These are phyloP conservation scores for Gambusia holbrooki DNA, from an alignment of 2,113 vertebrate genomes.

Conservation along the genomic window DNA sequence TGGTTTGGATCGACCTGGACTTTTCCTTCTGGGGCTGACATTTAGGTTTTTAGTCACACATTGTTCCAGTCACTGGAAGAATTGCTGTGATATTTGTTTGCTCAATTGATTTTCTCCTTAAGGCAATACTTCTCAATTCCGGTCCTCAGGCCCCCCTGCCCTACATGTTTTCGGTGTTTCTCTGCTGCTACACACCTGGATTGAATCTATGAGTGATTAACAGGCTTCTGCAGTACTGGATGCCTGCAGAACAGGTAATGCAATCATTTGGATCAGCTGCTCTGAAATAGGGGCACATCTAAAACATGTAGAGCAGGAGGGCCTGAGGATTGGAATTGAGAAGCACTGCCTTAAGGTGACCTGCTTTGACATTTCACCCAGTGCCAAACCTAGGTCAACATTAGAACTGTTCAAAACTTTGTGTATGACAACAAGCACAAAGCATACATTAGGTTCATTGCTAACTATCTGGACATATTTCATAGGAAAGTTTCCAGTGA, in stretches of 20 bases:
- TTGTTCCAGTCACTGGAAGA: constrained; percentile 1
- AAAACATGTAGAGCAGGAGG: too few species aligned
- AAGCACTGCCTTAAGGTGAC: not conserved
- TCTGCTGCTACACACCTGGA: too few species aligned
- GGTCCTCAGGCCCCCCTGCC: too few species aligned
- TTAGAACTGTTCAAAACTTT: not conserved
- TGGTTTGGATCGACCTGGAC: not conserved
- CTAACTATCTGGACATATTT: not conserved
- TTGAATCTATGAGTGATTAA: too few species aligned
- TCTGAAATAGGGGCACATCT: too few species aligned
- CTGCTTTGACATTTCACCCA: constrained; percentile 1
- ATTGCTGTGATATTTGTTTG: not conserved
- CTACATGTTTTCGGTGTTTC: too few species aligned
- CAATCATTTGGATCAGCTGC: too few species aligned
- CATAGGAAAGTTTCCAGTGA: not conserved
- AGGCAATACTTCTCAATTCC: too few species aligned
- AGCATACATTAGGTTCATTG: not conserved
- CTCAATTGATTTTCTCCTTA: not conserved
- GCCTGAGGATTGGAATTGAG: too few species aligned
- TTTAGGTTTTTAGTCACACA: constrained; percentile 6
- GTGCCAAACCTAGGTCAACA: not conserved
- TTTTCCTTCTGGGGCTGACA: not conserved
- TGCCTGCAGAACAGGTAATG: too few species aligned
- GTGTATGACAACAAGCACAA: not conserved
- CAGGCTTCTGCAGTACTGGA: too few species aligned